Evolutionary conservation across 2,888 invertebrate species (phyloP).

Genomic region (Trachelus troglodyta): DNA sequence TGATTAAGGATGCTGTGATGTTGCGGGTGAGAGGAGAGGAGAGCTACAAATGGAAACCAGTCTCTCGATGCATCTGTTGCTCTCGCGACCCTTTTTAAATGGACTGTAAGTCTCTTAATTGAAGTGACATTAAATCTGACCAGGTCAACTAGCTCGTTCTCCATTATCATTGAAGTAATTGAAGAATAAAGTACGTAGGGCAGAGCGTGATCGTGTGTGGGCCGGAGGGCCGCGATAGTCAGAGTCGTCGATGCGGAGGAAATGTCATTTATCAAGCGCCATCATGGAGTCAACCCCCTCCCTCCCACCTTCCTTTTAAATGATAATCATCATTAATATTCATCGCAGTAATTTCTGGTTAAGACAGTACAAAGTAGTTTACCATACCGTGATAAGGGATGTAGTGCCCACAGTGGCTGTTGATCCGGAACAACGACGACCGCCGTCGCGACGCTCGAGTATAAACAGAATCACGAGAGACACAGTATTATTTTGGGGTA

Average conservation of each 20-base stretch:
- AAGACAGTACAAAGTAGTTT: constrained; percentile 18
- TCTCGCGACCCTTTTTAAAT: not conserved
- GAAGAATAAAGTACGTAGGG: not conserved
- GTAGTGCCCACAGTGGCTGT: too few species aligned
- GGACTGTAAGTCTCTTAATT: not conserved
- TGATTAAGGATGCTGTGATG: not conserved
- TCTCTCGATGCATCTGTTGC: not conserved
- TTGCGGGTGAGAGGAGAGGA: not conserved
- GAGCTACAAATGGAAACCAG: not conserved
- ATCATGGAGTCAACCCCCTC: constrained; percentile 9
- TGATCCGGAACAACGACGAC: not conserved
- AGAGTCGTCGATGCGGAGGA: not conserved
- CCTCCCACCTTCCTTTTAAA: constrained; percentile 27
- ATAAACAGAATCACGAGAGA: not conserved
- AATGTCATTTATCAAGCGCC: constrained; percentile 41
- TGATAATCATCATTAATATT: constrained; percentile 46
- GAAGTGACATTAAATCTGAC: not conserved
- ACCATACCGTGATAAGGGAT: too few species aligned
- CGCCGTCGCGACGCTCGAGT: not conserved
- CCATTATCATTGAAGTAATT: not conserved
- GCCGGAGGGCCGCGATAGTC: not conserved
- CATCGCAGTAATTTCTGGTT: constrained; percentile 45
- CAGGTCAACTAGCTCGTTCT: not conserved
- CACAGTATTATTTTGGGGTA: not conserved
- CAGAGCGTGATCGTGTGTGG: not conserved